Base-by-base conservation (phyloP, 1,140 invertebrate species). In the Sweltsa coloradensis region DNA sequence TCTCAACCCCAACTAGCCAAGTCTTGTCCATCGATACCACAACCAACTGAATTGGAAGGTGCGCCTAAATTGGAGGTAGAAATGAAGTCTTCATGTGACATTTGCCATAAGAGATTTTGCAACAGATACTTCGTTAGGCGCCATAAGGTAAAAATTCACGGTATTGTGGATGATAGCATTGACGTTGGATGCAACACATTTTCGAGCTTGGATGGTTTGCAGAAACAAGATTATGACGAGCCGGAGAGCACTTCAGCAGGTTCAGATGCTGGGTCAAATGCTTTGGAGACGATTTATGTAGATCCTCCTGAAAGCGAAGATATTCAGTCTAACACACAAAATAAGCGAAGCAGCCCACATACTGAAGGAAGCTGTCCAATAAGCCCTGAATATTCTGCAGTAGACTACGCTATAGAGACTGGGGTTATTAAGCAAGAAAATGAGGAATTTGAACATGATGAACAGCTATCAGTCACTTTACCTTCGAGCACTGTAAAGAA, bases 81-180 rank as follows among this genome's bases (percentile, higher is more conserved):
- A 26, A 52, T 52, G 34, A 65, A 66, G 52, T 65, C 66, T n/a
- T 68, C 61, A 49, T 71, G 69, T 53, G 67, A 70, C 50, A 61
- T 72, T 47, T 83, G 80, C 56, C 76, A 80, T 57, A 81, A 83
- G 57, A 76, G 81, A 53, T 74, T 78, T 50, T 82, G 80, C 63
- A 83, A 84, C 65, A 78, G 83, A 61, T 81, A 83, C 61, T 81
- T 83, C 59, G 61, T 84, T 18, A 71, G 78, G 54, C 75, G 79
- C 21, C 73, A 75, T 55, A 75, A 73, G 56, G 67, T 68, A 4
- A 75, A 74, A 51, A 74, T 72, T 39, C 73, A 75, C 53, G 69
- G 70, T 11, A 71, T 73, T 46, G 49, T 60, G 48, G 60, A 63
- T 23, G 54, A 56, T 21, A 52, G 47, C 22, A 5, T 27, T 13